phyloP scores from a whole-genome alignment of 1,140 invertebrate genomes.

The Subanguina moxae region DNA sequence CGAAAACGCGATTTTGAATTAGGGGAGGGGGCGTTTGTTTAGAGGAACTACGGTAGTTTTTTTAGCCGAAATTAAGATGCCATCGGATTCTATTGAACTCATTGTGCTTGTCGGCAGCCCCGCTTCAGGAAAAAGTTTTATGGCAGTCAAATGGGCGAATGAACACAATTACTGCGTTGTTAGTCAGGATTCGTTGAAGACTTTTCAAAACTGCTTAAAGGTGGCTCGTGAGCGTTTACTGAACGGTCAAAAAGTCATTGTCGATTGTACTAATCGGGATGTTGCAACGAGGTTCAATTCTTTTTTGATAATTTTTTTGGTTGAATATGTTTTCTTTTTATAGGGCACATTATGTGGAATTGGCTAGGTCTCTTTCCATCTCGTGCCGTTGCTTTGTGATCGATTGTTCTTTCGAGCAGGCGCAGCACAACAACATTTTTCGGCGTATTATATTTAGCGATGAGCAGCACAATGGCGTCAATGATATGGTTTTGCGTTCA shows the following conservation, averaged over 20 bases:
- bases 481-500: conserved; percentile 32
- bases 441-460: conserved; percentile 38
- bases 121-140: conserved; percentile 48
- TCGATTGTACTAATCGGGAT: conserved; percentile 49
- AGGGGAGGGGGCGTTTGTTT: too few species aligned
- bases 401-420: conserved; percentile 28
- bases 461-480: conserved; percentile 31
- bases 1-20: too few species aligned
- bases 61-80: conserved; percentile 11
- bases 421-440: conserved; percentile 40
- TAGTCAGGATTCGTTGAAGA: conserved; percentile 42
- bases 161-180: conserved; percentile 48
- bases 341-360: conserved; percentile 30
- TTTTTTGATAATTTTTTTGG: too few species aligned
- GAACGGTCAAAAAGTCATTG: conserved; percentile 34
- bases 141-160: conserved; percentile 35
- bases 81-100: conserved; percentile 27
- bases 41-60: too few species aligned
- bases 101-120: conserved; percentile 54
- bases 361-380: conserved; percentile 18
- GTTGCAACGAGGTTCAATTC: conserved; percentile 23
- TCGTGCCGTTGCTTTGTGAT: conserved; percentile 34
- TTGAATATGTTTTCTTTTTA: conserved; percentile 4
- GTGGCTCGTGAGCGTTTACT: background rate
- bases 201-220: conserved; percentile 21